phyloP scores from a whole-genome alignment of 1,140 invertebrate species.

The Cephus cinctus region DNA sequence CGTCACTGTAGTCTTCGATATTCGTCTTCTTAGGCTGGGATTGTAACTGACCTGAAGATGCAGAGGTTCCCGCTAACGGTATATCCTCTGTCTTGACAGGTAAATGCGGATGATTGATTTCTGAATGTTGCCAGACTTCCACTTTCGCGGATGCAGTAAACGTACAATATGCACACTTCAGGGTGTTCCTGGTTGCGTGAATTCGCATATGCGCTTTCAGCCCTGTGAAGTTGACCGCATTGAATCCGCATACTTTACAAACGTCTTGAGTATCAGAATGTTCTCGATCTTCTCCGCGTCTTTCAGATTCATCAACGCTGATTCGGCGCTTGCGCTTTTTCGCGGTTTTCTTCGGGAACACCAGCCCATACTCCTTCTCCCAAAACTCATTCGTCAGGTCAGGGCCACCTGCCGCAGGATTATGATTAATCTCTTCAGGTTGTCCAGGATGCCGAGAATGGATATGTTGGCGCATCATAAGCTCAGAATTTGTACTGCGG shows the following conservation, averaged over 20 bases:
- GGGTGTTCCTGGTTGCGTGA: conserved; percentile 25
- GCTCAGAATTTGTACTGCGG: conserved; percentile 38
- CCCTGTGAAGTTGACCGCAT: conserved; percentile 33
- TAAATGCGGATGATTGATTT: conserved; percentile 37
- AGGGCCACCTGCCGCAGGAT: conserved; percentile 22
- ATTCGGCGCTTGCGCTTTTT: conserved; percentile 28
- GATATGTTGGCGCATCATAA: conserved; percentile 40
- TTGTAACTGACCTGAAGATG: background rate
- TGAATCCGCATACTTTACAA: conserved; percentile 40
- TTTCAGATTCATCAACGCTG: conserved; percentile 1
- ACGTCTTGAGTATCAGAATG: conserved; percentile 9
- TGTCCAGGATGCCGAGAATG: conserved; percentile 32
- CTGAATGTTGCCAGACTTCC: conserved; percentile 42
- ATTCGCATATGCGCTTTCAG: conserved; percentile 39
- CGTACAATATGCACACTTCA: conserved; percentile 43
- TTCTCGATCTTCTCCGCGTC: background rate
- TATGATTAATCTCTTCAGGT: conserved; percentile 31
- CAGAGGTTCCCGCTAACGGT: background rate
- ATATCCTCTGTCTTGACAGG: conserved; percentile 24
- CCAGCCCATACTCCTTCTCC: conserved; percentile 46
- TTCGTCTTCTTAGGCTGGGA: conserved; percentile 10
- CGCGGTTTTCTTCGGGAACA: conserved; percentile 15
- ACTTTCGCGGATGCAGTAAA: conserved; percentile 26
- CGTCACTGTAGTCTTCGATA: conserved; percentile 20
- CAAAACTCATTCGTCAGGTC: conserved; percentile 47